Conservation (phyloP, 2,113 vertebrate genomes). For the Ginglymostoma cirratum region DNA sequence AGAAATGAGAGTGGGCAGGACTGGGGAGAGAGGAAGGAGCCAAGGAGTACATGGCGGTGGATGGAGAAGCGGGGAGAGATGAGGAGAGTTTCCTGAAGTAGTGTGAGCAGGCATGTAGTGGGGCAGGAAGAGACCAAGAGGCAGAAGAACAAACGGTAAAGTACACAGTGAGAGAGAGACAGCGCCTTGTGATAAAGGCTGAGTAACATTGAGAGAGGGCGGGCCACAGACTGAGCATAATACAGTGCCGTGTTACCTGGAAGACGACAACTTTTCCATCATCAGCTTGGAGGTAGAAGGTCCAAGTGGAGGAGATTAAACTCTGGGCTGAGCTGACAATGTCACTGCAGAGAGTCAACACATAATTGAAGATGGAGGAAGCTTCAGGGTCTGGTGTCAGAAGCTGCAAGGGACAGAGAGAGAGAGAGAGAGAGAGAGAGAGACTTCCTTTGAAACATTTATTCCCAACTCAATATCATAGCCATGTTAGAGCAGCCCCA, state of each 20-base stretch:
- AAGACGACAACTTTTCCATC: slow-evolving; percentile 91
- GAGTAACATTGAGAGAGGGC: neutral
- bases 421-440: neutral
- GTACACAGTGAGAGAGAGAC: neutral
- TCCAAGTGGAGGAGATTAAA: slow-evolving; percentile 96
- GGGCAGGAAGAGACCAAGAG: neutral
- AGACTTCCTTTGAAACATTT: neutral
- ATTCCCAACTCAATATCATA: neutral
- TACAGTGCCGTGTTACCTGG: slow-evolving; percentile 61
- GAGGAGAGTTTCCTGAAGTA: too few species aligned
- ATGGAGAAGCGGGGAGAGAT: too few species aligned
- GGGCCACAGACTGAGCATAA: neutral
- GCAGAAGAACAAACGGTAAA: neutral
- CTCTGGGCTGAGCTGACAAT: slow-evolving; percentile 90
- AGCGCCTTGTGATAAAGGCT: neutral
- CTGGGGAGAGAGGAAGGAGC: too few species aligned
- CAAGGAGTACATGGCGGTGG: too few species aligned
- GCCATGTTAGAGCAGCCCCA: neutral
- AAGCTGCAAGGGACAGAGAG: slow-evolving; percentile 47
- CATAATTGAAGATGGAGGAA: slow-evolving; percentile 71
- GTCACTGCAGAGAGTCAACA: slow-evolving; percentile 86
- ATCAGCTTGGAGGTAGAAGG: slow-evolving; percentile 91
- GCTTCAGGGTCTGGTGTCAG: slow-evolving; percentile 60
- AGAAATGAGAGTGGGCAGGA: too few species aligned
- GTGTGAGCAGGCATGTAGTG: too few species aligned